Evolutionary conservation across 2,113 vertebrate species (phyloP), one percentile per base, ranked within the genome.

Genomic region (Tricholaema leucomelas): DNA sequence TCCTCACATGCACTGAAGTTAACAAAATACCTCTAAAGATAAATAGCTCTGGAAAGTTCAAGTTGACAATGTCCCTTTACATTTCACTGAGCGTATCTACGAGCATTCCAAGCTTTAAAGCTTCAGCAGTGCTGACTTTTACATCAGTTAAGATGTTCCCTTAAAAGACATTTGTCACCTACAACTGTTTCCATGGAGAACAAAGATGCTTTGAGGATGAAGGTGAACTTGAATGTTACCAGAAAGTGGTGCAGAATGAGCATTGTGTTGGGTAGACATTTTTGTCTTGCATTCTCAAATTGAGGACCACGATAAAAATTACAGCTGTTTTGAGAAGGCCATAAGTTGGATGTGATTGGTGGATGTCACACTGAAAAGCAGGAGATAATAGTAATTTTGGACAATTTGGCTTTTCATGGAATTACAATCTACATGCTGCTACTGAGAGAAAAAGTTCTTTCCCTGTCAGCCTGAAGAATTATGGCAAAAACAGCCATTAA

Each of bases 121-220:
- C 10, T 46, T 67, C 8, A 61, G 55, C 18, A 82, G 28, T 21
- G 31, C 30, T 69, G 56, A 77, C 33, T 83, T 81, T 36, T 28
- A 3, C 7, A 42, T 33, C 64, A 71, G 48, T 21, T 64, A 81
- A 71, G 52, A 83, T 24, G 13, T 42, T 59, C 31, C 66, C 64
- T 84, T 67, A 27, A 55, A 70, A 69, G 30, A 42, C 7, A 48
- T 67, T 74, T 88, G 42, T 63, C 64, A 78, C 58, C 35, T 69
- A 48, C 35, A 61, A 20, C 15, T 56, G 28, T 50, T 63, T 66
- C 79, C 69, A 84, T 27, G 52, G 65, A 81, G 52, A 76, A 74
- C 20, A 91, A 81, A 74, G 65, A 84, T 44, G 30, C 23, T 83
- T 52, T 85, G 56, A 83, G 31, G 35, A 90, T 67, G 42, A 90